Conservation (phyloP, 2,797 vertebrate genomes). For the Amniataba percoides region DNA sequence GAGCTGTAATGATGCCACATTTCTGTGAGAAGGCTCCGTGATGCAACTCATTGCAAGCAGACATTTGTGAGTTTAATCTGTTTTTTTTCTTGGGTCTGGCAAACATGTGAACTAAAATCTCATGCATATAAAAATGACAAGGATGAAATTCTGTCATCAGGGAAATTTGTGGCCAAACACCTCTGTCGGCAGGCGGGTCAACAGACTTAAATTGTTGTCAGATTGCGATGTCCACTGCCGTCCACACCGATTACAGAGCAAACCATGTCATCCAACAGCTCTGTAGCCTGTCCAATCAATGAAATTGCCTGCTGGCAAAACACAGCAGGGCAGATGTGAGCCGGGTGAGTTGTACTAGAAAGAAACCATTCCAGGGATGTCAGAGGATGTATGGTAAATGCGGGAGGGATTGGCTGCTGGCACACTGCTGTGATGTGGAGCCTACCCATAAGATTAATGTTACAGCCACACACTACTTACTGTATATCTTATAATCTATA, state of each 20-base stretch:
- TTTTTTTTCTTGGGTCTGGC: conserved; percentile 4
- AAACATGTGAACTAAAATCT: conserved; percentile 18
- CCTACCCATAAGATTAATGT: conserved; percentile 61
- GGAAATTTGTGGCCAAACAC: not conserved
- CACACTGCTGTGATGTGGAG: conserved; percentile 39
- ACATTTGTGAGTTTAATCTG: conserved; percentile 16
- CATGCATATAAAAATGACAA: not conserved
- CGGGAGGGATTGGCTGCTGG: conserved; percentile 54
- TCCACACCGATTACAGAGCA: conserved; percentile 17
- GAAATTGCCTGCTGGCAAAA: conserved; percentile 55
- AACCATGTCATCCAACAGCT: conserved; percentile 46
- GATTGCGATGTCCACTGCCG: conserved; percentile 2
- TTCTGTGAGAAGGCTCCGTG: conserved; percentile 6
- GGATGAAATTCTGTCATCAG: not conserved
- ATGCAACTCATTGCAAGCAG: conserved; percentile 56
- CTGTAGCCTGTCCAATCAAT: conserved; percentile 56
- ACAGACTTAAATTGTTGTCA: conserved; percentile 23
- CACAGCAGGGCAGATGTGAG: conserved; percentile 61
- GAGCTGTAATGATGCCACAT: not conserved
- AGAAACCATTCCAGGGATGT: conserved; percentile 44
- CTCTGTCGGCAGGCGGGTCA: not conserved
- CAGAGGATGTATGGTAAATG: conserved; percentile 52
- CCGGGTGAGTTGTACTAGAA: conserved; percentile 51
- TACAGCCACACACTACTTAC: conserved; percentile 23
- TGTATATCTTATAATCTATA: conserved; percentile 60